A percentile compares a stretch with the other conserved stretches of the same genome.
These are phyloP conservation scores for Myrmophylax atrothorax DNA, from an alignment of 2,113 vertebrate genomes.

Conservation along the genomic window DNA sequence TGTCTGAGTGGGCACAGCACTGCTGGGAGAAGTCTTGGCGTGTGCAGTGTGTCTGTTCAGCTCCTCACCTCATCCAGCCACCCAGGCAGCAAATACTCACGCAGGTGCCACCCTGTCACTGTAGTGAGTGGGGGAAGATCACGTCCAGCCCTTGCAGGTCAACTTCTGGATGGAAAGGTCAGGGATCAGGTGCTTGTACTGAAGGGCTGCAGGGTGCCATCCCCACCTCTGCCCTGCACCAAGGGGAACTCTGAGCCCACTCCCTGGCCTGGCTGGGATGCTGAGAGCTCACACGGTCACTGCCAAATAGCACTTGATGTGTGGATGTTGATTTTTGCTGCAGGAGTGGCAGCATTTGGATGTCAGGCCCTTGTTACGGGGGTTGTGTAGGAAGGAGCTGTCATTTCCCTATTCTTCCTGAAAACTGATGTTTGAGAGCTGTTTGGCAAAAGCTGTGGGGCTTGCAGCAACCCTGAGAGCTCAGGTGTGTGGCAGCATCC, in stretches of 20 bases:
- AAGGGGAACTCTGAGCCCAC: background rate
- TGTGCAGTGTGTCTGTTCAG: background rate
- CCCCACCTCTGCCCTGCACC: background rate
- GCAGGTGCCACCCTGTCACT: no score
- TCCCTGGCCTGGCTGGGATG: background rate
- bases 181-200: background rate
- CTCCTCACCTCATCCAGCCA: background rate
- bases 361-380: background rate
- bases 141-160: background rate
- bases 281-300: background rate
- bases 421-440: background rate
- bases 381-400: background rate
- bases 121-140: background rate
- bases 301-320: background rate
- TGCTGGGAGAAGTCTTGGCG: background rate
- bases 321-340: background rate
- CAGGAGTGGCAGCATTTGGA: background rate
- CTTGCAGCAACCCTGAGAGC: background rate
- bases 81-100: background rate
- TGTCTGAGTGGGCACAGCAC: fast-evolving
- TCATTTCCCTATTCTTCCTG: background rate
- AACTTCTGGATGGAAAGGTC: background rate
- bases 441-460: background rate
- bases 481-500: fast-evolving
- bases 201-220: background rate